phyloP scores from a whole-genome alignment of 1,140 invertebrate species.

The Dermatophagoides farinae region DNA sequence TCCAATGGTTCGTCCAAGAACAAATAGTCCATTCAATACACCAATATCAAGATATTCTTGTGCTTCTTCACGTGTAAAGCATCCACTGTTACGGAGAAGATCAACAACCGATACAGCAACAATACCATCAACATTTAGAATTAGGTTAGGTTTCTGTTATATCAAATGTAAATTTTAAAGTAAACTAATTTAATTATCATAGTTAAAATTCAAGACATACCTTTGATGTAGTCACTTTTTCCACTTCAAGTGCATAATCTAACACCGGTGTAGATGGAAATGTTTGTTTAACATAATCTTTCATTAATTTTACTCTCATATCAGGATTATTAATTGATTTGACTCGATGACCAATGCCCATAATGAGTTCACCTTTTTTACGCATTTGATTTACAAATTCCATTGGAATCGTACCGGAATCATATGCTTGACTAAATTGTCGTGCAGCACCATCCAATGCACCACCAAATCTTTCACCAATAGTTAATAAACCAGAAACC shows the following conservation, averaged over 20 bases:
- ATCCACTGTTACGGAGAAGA: constrained; percentile 69
- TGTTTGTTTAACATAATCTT: constrained; percentile 79
- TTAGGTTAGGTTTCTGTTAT: constrained; percentile 77
- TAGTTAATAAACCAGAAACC: constrained; percentile 87
- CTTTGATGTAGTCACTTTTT: constrained; percentile 95
- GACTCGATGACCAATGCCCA: constrained; percentile 95
- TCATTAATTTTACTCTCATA: constrained; percentile 83
- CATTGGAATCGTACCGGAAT: constrained; percentile 78
- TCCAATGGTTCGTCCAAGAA: constrained; percentile 89
- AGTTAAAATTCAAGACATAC: no score
- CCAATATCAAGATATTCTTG: constrained; percentile 95
- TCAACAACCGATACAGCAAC: constrained; percentile 95
- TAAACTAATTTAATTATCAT: not conserved
- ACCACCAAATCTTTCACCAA: constrained; percentile 95
- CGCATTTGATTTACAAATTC: constrained; percentile 97
- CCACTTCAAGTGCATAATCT: constrained; percentile 87
- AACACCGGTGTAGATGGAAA: constrained; percentile 81
- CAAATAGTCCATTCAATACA: constrained; percentile 92
- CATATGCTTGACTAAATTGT: constrained; percentile 89
- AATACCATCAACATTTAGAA: constrained; percentile 94
- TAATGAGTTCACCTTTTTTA: constrained; percentile 89
- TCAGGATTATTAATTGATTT: constrained; percentile 99
- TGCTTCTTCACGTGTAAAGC: constrained; percentile 89
- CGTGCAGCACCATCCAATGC: constrained; percentile 86
- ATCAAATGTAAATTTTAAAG: constrained; percentile 5